Evolutionary conservation across 2,888 invertebrate genomes (phyloP).

Genomic region (Amphipyra berbera): DNA sequence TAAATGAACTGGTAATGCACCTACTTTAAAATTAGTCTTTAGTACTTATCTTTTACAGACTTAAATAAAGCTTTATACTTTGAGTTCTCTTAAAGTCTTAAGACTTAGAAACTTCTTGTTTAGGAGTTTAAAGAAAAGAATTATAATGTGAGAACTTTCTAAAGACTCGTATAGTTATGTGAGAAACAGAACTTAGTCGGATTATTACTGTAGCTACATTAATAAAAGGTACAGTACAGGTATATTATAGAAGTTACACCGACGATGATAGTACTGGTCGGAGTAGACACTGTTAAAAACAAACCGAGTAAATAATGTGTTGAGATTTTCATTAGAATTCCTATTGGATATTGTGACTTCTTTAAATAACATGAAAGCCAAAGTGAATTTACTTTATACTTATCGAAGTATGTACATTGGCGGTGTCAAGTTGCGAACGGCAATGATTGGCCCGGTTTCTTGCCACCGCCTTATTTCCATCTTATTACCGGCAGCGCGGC

Average conservation of each 20-base stretch:
- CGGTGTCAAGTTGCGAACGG: conserved; percentile 81
- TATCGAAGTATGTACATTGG: conserved; percentile 67
- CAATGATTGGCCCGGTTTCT: conserved; percentile 87
- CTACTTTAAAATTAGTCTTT: conserved; percentile 44
- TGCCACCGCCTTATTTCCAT: conserved; percentile 88
- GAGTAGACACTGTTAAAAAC: conserved; percentile 5
- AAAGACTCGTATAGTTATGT: conserved; percentile 3
- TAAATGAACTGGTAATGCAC: conserved; percentile 43
- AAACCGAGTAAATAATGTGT: conserved; percentile 22
- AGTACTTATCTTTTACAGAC: conserved; percentile 43
- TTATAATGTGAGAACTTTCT: conserved; percentile 18
- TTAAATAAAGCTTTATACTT: conserved; percentile 50
- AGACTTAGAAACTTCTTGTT: conserved; percentile 43
- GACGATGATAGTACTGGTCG: conserved; percentile 2
- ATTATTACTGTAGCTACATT: neutral
- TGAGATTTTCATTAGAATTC: conserved; percentile 29
- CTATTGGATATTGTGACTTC: conserved; percentile 25
- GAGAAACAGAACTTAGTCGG: neutral
- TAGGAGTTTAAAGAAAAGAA: conserved; percentile 39
- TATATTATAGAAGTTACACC: conserved; percentile 7
- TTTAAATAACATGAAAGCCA: conserved; percentile 45
- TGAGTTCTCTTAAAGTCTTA: conserved; percentile 41
- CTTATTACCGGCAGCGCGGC: conserved; percentile 87
- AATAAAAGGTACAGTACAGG: neutral
- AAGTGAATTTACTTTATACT: conserved; percentile 60